A percentile compares a stretch with the other conserved stretches of the same genome.
phyloP scores from a whole-genome alignment of 2,797 vertebrate species.

The Hirundo rustica region DNA sequence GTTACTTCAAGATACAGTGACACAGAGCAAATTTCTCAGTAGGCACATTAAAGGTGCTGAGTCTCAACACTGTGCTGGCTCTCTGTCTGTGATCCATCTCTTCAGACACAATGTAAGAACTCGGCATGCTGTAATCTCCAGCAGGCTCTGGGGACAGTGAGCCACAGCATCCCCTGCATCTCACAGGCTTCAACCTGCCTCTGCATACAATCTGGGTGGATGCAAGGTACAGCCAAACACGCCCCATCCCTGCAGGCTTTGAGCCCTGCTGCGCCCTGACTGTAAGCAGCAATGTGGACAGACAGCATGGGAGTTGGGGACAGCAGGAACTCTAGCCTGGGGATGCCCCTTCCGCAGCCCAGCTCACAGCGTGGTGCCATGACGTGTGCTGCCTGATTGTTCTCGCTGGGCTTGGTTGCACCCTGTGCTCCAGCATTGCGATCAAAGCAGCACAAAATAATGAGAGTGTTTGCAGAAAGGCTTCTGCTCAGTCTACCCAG shows the following conservation, averaged over 20 bases:
- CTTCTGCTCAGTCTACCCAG: neutral
- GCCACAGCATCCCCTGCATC: too few species aligned
- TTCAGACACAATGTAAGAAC: neutral
- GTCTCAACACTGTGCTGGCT: neutral
- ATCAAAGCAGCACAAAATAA: neutral
- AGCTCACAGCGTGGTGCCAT: accelerated
- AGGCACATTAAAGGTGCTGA: neutral
- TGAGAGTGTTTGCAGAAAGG: neutral
- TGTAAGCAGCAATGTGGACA: neutral
- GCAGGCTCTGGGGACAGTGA: neutral
- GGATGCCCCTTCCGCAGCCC: neutral
- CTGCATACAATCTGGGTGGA: neutral
- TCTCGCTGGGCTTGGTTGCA: neutral
- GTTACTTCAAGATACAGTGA: neutral
- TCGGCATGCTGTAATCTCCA: neutral
- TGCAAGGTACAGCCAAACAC: neutral
- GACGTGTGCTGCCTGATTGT: neutral
- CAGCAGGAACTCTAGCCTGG: neutral
- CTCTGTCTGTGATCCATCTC: neutral
- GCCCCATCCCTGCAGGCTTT: neutral
- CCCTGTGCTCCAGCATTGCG: neutral
- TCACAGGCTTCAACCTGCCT: neutral
- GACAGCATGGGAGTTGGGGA: neutral
- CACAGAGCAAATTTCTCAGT: neutral
- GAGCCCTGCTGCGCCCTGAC: neutral